Evolutionary conservation across 2,113 vertebrate genomes (phyloP).

Genomic region (Rhinolophus sinicus): DNA sequence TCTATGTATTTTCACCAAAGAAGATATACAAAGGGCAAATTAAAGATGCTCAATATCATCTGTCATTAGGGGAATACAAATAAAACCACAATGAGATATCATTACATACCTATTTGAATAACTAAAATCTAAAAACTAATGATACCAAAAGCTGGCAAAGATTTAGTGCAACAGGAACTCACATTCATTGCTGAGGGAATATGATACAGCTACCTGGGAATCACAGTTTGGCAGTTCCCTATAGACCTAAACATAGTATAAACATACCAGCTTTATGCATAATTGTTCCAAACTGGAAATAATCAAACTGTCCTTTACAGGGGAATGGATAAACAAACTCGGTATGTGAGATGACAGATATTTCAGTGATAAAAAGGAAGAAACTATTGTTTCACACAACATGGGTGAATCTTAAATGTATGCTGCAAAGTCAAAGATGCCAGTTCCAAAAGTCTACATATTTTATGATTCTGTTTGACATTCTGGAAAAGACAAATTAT

Average conservation of each 20-base stretch:
- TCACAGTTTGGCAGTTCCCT: background rate
- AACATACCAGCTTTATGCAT: background rate
- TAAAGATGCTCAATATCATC: background rate
- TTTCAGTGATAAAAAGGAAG: background rate
- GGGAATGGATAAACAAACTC: background rate
- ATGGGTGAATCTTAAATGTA: background rate
- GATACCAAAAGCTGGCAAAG: background rate
- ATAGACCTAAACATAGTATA: background rate
- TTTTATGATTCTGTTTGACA: background rate
- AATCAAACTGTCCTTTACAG: background rate
- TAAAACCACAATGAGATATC: background rate
- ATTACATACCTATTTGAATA: background rate
- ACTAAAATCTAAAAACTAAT: background rate
- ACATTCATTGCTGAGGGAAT: background rate
- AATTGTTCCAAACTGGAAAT: background rate
- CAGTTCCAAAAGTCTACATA: background rate
- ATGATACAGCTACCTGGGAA: background rate
- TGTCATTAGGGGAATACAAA: background rate
- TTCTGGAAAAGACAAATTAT: background rate
- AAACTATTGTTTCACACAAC: background rate
- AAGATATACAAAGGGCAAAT: too few species aligned
- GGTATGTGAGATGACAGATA: background rate
- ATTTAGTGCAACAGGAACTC: background rate
- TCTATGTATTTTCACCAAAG: too few species aligned
- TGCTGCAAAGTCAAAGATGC: background rate